These are phyloP conservation scores for Mythimna lalbum DNA, from an alignment of 2,888 invertebrate species.

Conservation along the genomic window DNA sequence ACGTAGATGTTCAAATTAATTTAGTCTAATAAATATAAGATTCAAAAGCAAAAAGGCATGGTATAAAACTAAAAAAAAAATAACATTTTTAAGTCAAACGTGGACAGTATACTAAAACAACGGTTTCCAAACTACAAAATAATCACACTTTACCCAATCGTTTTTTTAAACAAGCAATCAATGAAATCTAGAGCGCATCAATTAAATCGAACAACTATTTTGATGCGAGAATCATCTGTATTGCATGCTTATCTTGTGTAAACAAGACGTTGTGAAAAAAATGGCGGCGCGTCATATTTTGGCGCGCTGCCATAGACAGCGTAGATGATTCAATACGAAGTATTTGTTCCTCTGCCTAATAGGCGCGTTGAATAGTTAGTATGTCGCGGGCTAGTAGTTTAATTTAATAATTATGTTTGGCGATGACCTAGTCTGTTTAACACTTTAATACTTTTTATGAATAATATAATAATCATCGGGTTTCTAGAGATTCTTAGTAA, in stretches of 20 bases:
- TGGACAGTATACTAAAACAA: not conserved
- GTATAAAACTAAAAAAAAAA: not conserved
- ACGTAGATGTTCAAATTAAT: conserved; percentile 8
- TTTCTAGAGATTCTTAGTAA: too few species aligned
- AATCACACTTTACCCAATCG: not conserved
- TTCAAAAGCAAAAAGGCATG: too few species aligned
- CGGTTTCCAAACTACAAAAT: not conserved
- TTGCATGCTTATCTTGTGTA: conserved; percentile 59
- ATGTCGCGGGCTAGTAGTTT: conserved; percentile 13
- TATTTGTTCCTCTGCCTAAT: conserved; percentile 59
- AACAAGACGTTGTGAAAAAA: conserved; percentile 58
- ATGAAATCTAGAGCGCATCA: conserved; percentile 33
- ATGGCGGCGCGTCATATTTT: conserved; percentile 48
- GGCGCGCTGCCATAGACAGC: conserved; percentile 60
- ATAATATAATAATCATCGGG: too few species aligned
- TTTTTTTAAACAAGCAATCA: conserved; percentile 16
- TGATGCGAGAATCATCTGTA: conserved; percentile 49
- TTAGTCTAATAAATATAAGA: not conserved
- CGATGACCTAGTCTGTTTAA: not conserved
- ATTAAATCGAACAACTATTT: conserved; percentile 46
- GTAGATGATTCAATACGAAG: conserved; percentile 49
- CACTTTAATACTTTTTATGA: not conserved
- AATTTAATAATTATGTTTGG: not conserved
- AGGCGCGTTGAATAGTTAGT: conserved; percentile 36
- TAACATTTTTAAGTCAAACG: not conserved